Conservation (phyloP, 92 coral and sea anemone genomes). For the Bergia puertoricense region DNA sequence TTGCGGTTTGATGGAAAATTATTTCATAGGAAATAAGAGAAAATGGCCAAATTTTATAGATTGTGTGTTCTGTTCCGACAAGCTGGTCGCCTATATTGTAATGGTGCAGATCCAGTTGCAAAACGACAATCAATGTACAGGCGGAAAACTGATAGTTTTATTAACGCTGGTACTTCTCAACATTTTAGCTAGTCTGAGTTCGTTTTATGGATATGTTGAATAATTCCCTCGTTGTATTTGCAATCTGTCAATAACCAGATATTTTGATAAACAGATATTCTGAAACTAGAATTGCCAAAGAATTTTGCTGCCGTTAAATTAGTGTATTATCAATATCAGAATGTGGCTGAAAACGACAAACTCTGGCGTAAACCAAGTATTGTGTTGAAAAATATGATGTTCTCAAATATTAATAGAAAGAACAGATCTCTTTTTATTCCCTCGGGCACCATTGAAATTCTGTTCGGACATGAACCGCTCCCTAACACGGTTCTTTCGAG, state of each 20-base stretch:
- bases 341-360: not conserved
- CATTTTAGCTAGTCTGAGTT: too few species aligned
- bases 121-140: not conserved
- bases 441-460: too few species aligned
- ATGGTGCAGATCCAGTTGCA: not conserved
- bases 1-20: too few species aligned
- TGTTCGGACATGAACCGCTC: too few species aligned
- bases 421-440: too few species aligned
- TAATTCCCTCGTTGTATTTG: not conserved
- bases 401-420: too few species aligned
- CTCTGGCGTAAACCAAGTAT: not conserved
- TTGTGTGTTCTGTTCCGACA: too few species aligned
- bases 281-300: not conserved
- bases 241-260: not conserved
- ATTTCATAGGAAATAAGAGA: too few species aligned
- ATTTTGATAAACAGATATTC: not conserved
- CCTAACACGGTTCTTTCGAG: too few species aligned
- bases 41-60: too few species aligned
- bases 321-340: not conserved
- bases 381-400: not conserved
- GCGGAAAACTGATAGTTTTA: not conserved
- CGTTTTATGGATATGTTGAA: not conserved
- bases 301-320: not conserved
- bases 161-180: not conserved
- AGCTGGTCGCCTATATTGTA: not conserved